These are phyloP conservation scores for Clavelina lepadiformis DNA, from an alignment of 23 tunicate species.

Conservation along the genomic window DNA sequence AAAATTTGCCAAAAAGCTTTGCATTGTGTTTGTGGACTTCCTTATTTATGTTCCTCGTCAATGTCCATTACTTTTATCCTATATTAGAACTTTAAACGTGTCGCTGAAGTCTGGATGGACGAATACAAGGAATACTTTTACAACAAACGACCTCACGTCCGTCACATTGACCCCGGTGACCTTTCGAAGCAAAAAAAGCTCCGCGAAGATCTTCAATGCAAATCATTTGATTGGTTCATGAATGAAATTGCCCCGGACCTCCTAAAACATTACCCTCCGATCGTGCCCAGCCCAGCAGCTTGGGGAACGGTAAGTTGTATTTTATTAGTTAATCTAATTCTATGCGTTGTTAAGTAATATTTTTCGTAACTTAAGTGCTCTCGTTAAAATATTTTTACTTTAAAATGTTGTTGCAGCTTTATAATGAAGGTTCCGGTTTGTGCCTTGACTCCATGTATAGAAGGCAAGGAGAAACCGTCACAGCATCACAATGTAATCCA, in stretches of 20 bases:
- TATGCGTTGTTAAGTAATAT: no score
- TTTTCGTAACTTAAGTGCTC: no score
- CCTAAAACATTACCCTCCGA: conserved; percentile 70
- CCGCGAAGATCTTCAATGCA: conserved; percentile 49
- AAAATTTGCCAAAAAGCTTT: neutral
- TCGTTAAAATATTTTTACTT: no score
- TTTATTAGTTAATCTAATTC: no score
- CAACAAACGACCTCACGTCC: conserved; percentile 63
- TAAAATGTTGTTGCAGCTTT: conserved; percentile 15
- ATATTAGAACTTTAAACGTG: conserved; percentile 68
- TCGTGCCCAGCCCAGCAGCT: conserved; percentile 54
- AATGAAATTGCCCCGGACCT: conserved; percentile 76
- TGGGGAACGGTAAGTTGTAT: conserved; percentile 60
- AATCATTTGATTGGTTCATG: conserved; percentile 83
- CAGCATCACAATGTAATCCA: conserved; percentile 1
- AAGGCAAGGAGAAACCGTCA: conserved; percentile 23
- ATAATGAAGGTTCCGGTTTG: conserved; percentile 12
- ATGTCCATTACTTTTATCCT: no score
- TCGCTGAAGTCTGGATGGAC: conserved; percentile 92
- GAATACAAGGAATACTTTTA: conserved; percentile 84
- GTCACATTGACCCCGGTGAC: conserved; percentile 60
- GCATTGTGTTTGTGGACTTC: neutral
- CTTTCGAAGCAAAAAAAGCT: conserved; percentile 41
- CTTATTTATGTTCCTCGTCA: no score
- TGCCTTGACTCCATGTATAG: conserved; percentile 33